Evolutionary conservation across 2,888 invertebrate genomes (phyloP).

Genomic region (Calameuta idolon): DNA sequence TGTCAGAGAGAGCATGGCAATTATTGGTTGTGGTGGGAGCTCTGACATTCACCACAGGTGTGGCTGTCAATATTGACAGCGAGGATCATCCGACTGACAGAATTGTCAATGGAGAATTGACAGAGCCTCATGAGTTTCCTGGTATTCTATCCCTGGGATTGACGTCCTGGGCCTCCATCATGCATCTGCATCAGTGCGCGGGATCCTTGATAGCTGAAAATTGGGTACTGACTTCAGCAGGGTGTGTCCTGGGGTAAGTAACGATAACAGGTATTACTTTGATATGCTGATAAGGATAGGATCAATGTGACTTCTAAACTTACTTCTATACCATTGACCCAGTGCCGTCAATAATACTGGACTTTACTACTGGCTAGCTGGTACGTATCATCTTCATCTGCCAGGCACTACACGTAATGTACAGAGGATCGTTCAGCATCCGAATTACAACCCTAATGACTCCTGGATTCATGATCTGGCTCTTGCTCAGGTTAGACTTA

Average conservation of each 20-base stretch:
- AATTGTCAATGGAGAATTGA: slow-evolving; percentile 12
- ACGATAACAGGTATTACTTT: not conserved
- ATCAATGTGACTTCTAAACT: not conserved
- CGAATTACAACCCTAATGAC: slow-evolving; percentile 6
- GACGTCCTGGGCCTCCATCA: slow-evolving; percentile 13
- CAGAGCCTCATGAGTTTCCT: slow-evolving; percentile 14
- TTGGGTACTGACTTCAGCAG: not conserved
- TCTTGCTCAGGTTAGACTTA: slow-evolving; percentile 11
- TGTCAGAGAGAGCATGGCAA: not conserved
- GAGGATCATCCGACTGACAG: not conserved
- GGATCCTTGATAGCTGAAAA: not conserved
- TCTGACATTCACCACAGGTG: not conserved
- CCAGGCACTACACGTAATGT: slow-evolving; percentile 5
- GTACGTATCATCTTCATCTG: not conserved
- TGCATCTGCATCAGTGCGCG: slow-evolving; percentile 15
- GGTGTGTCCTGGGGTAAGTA: not conserved
- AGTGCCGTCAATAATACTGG: not conserved
- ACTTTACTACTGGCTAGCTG: not conserved
- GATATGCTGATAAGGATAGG: not conserved
- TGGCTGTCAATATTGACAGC: not conserved
- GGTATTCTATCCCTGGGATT: slow-evolving; percentile 13
- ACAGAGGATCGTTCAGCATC: slow-evolving; percentile 11
- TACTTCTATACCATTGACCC: not conserved
- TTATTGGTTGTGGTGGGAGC: not conserved
- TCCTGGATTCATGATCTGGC: slow-evolving; percentile 18